phyloP scores from a whole-genome alignment of 1,140 invertebrate genomes.

The Rhyzopertha dominica region DNA sequence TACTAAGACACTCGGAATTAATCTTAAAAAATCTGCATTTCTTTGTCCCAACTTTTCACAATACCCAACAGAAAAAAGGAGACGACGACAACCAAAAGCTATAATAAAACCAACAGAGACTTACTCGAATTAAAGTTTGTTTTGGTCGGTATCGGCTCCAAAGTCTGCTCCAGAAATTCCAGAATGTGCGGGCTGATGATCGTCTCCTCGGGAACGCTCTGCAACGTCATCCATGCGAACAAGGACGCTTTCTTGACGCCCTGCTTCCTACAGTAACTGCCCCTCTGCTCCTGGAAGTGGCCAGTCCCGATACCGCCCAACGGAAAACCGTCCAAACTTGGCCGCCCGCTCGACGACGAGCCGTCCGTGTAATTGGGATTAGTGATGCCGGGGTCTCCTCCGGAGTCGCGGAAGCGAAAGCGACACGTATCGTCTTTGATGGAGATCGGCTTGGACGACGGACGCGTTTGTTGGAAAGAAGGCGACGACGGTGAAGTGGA shows the following conservation, averaged over 20 bases:
- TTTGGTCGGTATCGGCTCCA: constrained; percentile 85
- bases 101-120: background rate
- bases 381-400: constrained; percentile 42
- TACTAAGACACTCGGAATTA: too few relatives aligned
- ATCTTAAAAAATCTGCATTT: too few relatives aligned
- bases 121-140: constrained; percentile 39
- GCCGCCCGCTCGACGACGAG: constrained; percentile 28
- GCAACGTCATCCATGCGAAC: constrained; percentile 93
- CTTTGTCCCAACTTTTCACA: too few relatives aligned
- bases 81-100: constrained; percentile 7
- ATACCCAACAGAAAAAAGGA: too few relatives aligned
- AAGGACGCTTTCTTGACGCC: constrained; percentile 86
- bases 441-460: too few relatives aligned
- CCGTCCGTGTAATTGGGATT: constrained; percentile 41
- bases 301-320: constrained; percentile 25
- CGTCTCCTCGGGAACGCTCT: constrained; percentile 93
- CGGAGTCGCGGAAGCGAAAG: too few relatives aligned
- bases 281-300: constrained; percentile 16
- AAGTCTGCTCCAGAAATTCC: constrained; percentile 89
- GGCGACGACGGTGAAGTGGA: too few relatives aligned
- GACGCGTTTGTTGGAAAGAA: too few relatives aligned
- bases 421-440: too few relatives aligned
- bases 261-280: constrained; percentile 49
- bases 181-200: constrained; percentile 92
- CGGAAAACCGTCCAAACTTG: constrained; percentile 34